These are phyloP conservation scores for Lepus oiostolus DNA, from an alignment of 2,797 vertebrate species.

Conservation along the genomic window DNA sequence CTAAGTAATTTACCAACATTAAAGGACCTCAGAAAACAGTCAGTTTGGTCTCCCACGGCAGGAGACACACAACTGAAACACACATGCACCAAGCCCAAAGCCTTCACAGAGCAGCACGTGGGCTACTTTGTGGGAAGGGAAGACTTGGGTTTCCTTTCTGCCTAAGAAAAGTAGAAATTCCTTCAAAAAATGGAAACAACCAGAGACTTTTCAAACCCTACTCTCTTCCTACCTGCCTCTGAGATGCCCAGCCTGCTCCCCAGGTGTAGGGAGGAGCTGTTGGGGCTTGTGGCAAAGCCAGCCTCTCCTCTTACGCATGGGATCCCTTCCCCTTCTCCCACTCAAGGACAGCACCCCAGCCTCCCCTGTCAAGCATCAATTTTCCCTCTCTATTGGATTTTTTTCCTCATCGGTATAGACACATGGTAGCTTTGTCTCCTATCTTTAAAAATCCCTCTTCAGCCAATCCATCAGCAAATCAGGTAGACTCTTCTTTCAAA, in stretches of 20 bases:
- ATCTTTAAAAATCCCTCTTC: background rate
- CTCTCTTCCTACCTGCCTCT: background rate
- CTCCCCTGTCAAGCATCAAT: background rate
- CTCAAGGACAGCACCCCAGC: background rate
- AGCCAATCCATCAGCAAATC: background rate
- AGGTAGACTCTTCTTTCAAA: background rate
- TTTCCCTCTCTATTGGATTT: background rate
- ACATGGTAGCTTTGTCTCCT: background rate
- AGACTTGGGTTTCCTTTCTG: background rate
- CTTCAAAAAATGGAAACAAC: background rate
- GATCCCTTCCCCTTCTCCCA: background rate
- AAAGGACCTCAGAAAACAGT: conserved; percentile 20
- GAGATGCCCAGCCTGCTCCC: background rate
- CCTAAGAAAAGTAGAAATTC: background rate
- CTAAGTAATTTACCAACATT: background rate
- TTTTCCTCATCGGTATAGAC: background rate
- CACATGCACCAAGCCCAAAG: background rate
- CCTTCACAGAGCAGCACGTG: background rate
- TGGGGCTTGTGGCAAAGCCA: background rate
- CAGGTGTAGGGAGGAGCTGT: background rate
- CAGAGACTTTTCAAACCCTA: background rate
- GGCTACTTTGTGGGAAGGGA: background rate
- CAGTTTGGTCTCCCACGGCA: background rate
- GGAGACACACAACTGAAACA: background rate
- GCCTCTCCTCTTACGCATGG: background rate